phyloP scores from a whole-genome alignment of 1,140 invertebrate genomes.

The Drosophila littoralis region DNA sequence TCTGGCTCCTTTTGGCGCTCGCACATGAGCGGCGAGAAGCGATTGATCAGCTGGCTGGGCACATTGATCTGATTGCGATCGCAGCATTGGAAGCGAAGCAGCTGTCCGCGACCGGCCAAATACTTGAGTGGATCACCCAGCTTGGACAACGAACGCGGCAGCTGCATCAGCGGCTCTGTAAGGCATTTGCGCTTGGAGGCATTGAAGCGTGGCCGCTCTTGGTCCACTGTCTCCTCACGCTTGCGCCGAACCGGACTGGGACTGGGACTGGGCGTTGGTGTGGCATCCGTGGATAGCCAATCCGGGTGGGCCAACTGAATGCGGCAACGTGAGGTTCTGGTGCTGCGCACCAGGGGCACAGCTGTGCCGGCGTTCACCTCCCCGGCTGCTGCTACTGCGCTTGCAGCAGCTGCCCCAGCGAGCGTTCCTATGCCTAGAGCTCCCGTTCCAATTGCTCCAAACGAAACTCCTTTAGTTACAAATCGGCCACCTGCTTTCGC shows the following conservation, averaged over 20 bases:
- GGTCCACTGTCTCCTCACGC: background rate
- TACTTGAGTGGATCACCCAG: background rate
- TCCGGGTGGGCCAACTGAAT: conserved; percentile 39
- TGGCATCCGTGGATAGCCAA: background rate
- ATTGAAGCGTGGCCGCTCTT: background rate
- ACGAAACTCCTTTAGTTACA: no score
- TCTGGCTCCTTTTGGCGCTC: conserved; percentile 4
- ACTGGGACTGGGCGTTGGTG: background rate
- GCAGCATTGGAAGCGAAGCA: conserved; percentile 38
- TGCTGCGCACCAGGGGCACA: conserved; percentile 28
- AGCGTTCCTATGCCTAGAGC: no score
- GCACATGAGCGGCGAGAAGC: conserved; percentile 26
- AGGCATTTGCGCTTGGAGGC: background rate
- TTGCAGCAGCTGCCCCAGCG: background rate
- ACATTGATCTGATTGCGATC: conserved; percentile 40
- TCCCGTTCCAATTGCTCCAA: no score
- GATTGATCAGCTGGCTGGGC: conserved; percentile 26
- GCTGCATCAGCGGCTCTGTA: background rate
- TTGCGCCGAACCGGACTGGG: background rate
- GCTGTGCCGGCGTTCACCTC: no score
- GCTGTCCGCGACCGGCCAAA: background rate
- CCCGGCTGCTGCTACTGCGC: background rate
- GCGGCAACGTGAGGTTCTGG: conserved; percentile 32
- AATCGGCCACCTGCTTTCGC: no score
- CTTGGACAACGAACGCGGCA: background rate